Evolutionary conservation across 2,113 vertebrate species (phyloP).

Genomic region (Odontesthes bonariensis): DNA sequence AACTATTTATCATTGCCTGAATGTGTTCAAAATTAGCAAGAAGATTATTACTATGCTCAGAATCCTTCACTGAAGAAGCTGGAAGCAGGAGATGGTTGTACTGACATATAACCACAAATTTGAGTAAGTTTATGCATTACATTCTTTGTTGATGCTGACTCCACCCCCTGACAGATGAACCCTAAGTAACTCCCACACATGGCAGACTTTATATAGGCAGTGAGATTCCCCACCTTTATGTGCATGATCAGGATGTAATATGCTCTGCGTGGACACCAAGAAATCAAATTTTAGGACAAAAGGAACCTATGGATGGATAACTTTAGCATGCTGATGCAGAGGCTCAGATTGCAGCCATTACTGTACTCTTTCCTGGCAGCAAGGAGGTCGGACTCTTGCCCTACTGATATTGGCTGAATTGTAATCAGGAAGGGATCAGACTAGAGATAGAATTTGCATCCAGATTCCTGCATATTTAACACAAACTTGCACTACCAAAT

Average conservation of each 20-base stretch:
- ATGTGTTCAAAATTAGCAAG: too few relatives aligned
- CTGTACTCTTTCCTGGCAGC: conserved; percentile 40
- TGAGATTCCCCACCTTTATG: not conserved
- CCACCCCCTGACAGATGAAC: not conserved
- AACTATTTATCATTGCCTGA: too few relatives aligned
- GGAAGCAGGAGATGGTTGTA: too few relatives aligned
- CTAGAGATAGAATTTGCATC: conserved; percentile 43
- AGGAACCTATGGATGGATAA: conserved; percentile 5
- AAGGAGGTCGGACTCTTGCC: not conserved
- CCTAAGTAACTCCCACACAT: not conserved
- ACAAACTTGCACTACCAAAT: not conserved
- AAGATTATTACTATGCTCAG: too few relatives aligned
- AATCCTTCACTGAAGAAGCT: too few relatives aligned
- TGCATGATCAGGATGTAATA: conserved; percentile 3
- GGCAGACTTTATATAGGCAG: not conserved
- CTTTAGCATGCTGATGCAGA: conserved; percentile 15
- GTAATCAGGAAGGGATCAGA: conserved; percentile 39
- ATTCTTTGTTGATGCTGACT: not conserved
- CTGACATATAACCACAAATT: not conserved
- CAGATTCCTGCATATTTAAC: conserved; percentile 55
- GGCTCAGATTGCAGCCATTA: conserved; percentile 19
- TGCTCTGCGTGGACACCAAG: not conserved
- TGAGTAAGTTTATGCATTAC: not conserved
- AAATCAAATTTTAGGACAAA: conserved; percentile 11
- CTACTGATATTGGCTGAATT: conserved; percentile 44